Evolutionary conservation across 2,888 invertebrate genomes (phyloP).

Genomic region (Amiota mariae): DNA sequence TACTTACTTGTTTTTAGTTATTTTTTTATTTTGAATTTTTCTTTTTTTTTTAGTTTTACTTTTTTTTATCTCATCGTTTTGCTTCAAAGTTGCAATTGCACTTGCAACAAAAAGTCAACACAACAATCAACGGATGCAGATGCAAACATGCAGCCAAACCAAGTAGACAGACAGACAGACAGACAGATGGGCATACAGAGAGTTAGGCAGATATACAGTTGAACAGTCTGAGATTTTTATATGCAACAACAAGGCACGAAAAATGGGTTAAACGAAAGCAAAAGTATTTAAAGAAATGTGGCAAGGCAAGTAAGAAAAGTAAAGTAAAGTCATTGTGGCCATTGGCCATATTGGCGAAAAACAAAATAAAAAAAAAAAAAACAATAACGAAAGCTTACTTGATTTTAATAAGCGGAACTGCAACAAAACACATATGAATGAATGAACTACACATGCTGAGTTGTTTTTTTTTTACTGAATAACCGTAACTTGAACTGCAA

Average conservation of each 20-base stretch:
- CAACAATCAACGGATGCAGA: constrained; percentile 10
- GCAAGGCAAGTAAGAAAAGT: constrained; percentile 6
- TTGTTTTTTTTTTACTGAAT: not conserved
- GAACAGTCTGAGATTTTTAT: too few relatives aligned
- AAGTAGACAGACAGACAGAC: not conserved
- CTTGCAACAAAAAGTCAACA: constrained; percentile 47
- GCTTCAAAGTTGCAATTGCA: constrained; percentile 43
- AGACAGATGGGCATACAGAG: not conserved
- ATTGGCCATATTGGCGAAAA: constrained; percentile 12
- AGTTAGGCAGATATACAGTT: not conserved
- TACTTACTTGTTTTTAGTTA: constrained; percentile 36
- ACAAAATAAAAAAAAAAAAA: constrained; percentile 6
- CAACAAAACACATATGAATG: not conserved
- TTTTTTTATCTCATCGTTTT: constrained; percentile 44
- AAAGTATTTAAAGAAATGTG: constrained; percentile 41
- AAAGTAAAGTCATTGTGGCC: constrained; percentile 34
- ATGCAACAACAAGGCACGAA: constrained; percentile 39
- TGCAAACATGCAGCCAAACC: not conserved
- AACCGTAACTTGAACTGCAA: constrained; percentile 31
- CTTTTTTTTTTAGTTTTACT: constrained; percentile 33
- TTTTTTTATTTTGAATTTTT: not conserved
- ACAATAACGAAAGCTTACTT: not conserved
- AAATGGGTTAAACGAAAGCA: constrained; percentile 69
- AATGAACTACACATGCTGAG: not conserved
- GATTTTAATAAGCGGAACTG: constrained; percentile 19